These are phyloP conservation scores for Dinothrombium tinctorium DNA, from an alignment of 1,140 invertebrate genomes.

Conservation along the genomic window DNA sequence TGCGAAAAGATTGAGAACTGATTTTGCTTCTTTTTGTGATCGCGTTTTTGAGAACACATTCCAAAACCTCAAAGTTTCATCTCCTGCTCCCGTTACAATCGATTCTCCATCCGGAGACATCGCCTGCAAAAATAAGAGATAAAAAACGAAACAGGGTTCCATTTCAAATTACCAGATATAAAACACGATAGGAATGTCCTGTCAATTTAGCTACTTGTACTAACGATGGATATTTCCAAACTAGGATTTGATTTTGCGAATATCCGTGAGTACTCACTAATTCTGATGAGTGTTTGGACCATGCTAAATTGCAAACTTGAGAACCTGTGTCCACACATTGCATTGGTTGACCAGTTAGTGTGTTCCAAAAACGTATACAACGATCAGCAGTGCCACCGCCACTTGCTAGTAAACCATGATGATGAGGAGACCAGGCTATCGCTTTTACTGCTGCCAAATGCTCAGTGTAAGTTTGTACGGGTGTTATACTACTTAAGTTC, in stretches of 20 bases:
- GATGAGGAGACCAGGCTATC: constrained; percentile 98
- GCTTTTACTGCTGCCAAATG: constrained; percentile 97
- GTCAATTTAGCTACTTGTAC: constrained; percentile 94
- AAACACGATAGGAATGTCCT: constrained; percentile 86
- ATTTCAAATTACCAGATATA: constrained; percentile 44
- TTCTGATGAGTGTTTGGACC: constrained; percentile 97
- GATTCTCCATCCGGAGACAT: constrained; percentile 97
- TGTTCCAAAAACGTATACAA: constrained; percentile 98
- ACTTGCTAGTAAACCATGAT: constrained; percentile 86
- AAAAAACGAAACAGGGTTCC: not conserved
- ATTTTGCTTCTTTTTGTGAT: constrained; percentile 79
- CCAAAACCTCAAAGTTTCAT: constrained; percentile 97
- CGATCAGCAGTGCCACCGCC: constrained; percentile 95
- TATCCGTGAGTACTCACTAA: constrained; percentile 97
- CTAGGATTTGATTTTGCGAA: constrained; percentile 95
- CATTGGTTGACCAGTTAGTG: constrained; percentile 93
- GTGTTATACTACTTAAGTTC: constrained; percentile 67
- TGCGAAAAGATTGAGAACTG: constrained; percentile 85
- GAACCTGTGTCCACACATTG: constrained; percentile 97
- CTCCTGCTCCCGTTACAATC: constrained; percentile 95
- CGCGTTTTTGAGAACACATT: constrained; percentile 95
- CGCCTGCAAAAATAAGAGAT: constrained; percentile 27
- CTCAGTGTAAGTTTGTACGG: constrained; percentile 87
- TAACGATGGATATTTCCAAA: constrained; percentile 97
- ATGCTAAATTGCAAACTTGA: constrained; percentile 92